Base-by-base conservation (phyloP, 2,888 invertebrate genomes). In the Paralinhomoeus sp. region DNA sequence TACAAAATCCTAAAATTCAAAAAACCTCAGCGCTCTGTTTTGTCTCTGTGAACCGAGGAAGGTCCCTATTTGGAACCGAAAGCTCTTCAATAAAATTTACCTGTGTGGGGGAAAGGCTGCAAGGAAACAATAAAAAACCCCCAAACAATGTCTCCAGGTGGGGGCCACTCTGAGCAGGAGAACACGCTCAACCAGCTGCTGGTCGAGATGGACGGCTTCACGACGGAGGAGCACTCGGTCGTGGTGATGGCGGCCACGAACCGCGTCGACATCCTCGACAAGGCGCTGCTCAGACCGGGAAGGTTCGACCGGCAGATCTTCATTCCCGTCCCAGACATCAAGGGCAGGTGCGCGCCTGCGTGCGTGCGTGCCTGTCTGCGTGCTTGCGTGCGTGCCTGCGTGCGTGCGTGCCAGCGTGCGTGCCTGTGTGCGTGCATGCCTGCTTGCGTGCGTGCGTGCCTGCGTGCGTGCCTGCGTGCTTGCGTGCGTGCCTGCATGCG, bases 181-280 rank as follows among this genome's bases (percentile, higher is more conserved):
- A 97, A 93, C 62, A 97, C 97, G 0, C 71, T 97, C 12, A 99
- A 99, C 70, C 87, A 97, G 63, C 73, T 97, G 44, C 70, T 99
- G n/a, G 93, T 97, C 1, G 97, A 97, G 70, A 97, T 97, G 97
- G 97, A 99, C 66, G 97, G 71, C 40, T 97, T 97, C 60, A 89
- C 91, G 61, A 89, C 91, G 1, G 87, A 61, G 37, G 57, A 61
- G 40, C 52, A 84, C 1, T 91, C 91, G 62, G 93, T 99, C 18
- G 91, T 99, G 17, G 89, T 99, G 1, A 66, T 99, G 53, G 97
- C 97, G 3, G 97, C 97, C n/a, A 99, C 97, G 2, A 99, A 99
- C 68, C 49, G 97, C 59, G 77, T 91, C 12, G 97, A 99, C 62
- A 89, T 97, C 55, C 69, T 99, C 41, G 97, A 99, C 62, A 80